phyloP scores from a whole-genome alignment of 2,888 invertebrate genomes.

The Hypercompe scribonia region DNA sequence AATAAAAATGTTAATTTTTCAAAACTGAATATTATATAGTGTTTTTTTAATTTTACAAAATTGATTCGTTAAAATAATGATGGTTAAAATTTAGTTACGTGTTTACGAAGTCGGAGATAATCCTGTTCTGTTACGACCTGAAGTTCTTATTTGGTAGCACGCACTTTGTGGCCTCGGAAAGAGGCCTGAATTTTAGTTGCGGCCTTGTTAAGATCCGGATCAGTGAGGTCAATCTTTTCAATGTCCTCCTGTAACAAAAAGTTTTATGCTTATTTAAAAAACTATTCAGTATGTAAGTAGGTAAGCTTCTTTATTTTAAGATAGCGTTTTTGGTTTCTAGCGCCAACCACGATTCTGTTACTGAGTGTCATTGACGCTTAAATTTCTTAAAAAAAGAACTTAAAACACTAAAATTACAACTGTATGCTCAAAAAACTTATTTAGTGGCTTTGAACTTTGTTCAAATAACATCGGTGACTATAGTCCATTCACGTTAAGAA shows the following conservation, averaged over 20 bases:
- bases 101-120: conserved; percentile 65
- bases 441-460: not conserved
- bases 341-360: not conserved
- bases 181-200: conserved; percentile 97
- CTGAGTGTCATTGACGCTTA: not conserved
- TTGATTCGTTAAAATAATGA: not conserved
- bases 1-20: not conserved
- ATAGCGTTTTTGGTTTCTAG: not conserved
- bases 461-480: too few species aligned
- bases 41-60: not conserved
- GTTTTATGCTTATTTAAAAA: not conserved
- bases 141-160: conserved; percentile 89
- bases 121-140: conserved; percentile 50
- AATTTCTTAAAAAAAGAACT: too few species aligned
- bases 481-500: too few species aligned
- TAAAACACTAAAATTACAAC: too few species aligned
- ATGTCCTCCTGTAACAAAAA: conserved; percentile 88
- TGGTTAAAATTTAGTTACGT: conserved; percentile 21
- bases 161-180: conserved; percentile 95
- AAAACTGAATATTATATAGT: not conserved
- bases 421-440: not conserved
- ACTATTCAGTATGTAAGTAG: too few species aligned
- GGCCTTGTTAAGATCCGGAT: conserved; percentile 95
- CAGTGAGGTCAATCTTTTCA: conserved; percentile 93
- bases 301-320: too few species aligned